These are phyloP conservation scores for Eospalax fontanierii DNA, from an alignment of 2,797 vertebrate genomes.

Conservation along the genomic window DNA sequence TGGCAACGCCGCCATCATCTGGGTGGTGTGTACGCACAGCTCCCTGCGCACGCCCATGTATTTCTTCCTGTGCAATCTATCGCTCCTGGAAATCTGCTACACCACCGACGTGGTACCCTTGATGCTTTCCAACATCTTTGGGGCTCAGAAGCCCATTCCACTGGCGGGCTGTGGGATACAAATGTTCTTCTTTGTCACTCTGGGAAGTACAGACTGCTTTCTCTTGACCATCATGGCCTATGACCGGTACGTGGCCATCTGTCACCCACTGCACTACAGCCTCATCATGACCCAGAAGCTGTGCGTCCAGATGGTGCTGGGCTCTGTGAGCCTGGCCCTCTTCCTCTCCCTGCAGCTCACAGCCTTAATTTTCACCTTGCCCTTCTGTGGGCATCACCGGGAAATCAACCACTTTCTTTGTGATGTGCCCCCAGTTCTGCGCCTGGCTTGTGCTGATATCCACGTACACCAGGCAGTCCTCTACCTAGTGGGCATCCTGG, in stretches of 20 bases:
- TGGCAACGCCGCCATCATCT: slow-evolving; percentile 67
- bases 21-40: slow-evolving; percentile 23
- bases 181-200: slow-evolving; percentile 79
- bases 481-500: slow-evolving; percentile 36
- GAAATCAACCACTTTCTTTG: slow-evolving; percentile 82
- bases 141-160: slow-evolving; percentile 55
- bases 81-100: slow-evolving; percentile 77
- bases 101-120: slow-evolving; percentile 67
- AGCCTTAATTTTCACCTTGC: slow-evolving; percentile 57
- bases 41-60: slow-evolving; percentile 76
- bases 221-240: slow-evolving; percentile 78
- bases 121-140: slow-evolving; percentile 65
- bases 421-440: slow-evolving; percentile 58
- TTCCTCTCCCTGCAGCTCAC: slow-evolving; percentile 74
- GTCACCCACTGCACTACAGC: slow-evolving; percentile 70
- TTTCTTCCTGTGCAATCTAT: slow-evolving; percentile 77
- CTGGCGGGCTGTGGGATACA: slow-evolving; percentile 74
- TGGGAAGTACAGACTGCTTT: slow-evolving; percentile 75
- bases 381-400: slow-evolving; percentile 66
- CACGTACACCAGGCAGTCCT: slow-evolving; percentile 69
- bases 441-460: slow-evolving; percentile 69
- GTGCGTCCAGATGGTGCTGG: slow-evolving; percentile 26
- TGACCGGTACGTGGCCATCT: slow-evolving; percentile 80
- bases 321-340: slow-evolving; percentile 43
- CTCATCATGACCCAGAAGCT: slow-evolving; percentile 68